Percentiles rank a stretch among this genome's conserved stretches.
Evolutionary conservation across 2,888 invertebrate genomes (phyloP).

Genomic region (Mesopsocus fuscifrons): DNA sequence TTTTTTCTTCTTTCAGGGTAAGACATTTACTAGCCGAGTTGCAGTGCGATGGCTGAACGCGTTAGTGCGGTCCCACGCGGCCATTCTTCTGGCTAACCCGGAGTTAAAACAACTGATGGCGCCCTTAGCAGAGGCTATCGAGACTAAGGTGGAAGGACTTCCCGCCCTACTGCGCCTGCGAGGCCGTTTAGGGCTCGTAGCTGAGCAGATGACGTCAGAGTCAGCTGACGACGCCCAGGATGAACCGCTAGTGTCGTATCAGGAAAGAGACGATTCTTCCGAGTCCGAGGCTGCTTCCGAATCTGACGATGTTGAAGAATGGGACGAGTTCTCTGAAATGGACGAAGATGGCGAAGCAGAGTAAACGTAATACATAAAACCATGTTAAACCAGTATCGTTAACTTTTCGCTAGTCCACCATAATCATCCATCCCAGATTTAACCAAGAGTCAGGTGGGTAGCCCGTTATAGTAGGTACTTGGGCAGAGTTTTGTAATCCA

Average conservation of each 20-base stretch:
- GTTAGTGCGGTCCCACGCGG: slow-evolving; percentile 36
- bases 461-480: no score
- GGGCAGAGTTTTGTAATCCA: no score
- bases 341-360: slow-evolving; percentile 15
- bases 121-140: slow-evolving; percentile 35
- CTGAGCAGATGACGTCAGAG: slow-evolving; percentile 28
- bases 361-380: no score
- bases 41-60: slow-evolving; percentile 38
- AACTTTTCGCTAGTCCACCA: no score
- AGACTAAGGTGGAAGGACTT: slow-evolving; percentile 31
- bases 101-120: slow-evolving; percentile 34
- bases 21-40: slow-evolving; percentile 23
- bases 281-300: slow-evolving; percentile 20
- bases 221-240: slow-evolving; percentile 14
- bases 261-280: slow-evolving; percentile 4
- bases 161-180: slow-evolving; percentile 33
- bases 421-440: no score
- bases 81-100: slow-evolving; percentile 39
- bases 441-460: no score
- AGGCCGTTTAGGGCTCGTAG: slow-evolving; percentile 39
- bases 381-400: no score
- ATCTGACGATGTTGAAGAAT: slow-evolving; percentile 19
- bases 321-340: slow-evolving; percentile 18
- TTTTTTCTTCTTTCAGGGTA: slow-evolving; percentile 22
- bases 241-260: slow-evolving; percentile 1